Evolutionary conservation across 1,140 invertebrate genomes (phyloP), one percentile per base, ranked within the genome.

Genomic region (Maniola jurtina): DNA sequence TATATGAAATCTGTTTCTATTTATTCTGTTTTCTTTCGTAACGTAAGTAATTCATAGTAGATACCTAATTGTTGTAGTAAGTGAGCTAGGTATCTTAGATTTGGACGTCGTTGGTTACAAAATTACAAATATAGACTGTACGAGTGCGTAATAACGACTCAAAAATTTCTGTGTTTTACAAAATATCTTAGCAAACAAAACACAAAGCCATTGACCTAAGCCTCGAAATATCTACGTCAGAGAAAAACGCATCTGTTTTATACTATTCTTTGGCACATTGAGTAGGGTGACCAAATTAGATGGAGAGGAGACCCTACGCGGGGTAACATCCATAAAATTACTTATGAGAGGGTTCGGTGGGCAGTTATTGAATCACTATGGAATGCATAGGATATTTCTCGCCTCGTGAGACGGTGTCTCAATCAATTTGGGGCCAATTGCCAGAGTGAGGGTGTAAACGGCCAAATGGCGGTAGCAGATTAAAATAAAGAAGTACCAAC

Each of bases 321-420:
- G 71, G 60, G 68, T 83, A 83, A 83, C 77, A 79, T 73, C 77
- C 81, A 80, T 79, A 85, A 85, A 85, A 85, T 85, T 77, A 81
- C 77, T 75, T 79, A 77, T 76, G 76, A 68, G 73, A 75, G 80
- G 75, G 75, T 65, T 66, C 65, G 70, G 66, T 72, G 71, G 73
- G 72, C 76, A 81, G 76, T 83, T 84, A 86, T 86, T 71, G 75
- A 83, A 82, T 86, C 77, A 86, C 80, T 86, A 68, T 63, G 74
- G 75, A 81, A 86, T 86, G 80, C 80, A 86, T 86, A 76, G 81
- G 80, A 81, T 84, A 83, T 86, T 86, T 83, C 77, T 64, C 79
- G 83, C 81, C 73, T 63, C 69, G 75, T 73, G 68, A 70, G 64
- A 77, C 62, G 65, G 66, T 64, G 61, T 71, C 56, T 69, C 68